Evolutionary conservation across 2,113 vertebrate genomes (phyloP).

Genomic region (Podarcis raffonei): DNA sequence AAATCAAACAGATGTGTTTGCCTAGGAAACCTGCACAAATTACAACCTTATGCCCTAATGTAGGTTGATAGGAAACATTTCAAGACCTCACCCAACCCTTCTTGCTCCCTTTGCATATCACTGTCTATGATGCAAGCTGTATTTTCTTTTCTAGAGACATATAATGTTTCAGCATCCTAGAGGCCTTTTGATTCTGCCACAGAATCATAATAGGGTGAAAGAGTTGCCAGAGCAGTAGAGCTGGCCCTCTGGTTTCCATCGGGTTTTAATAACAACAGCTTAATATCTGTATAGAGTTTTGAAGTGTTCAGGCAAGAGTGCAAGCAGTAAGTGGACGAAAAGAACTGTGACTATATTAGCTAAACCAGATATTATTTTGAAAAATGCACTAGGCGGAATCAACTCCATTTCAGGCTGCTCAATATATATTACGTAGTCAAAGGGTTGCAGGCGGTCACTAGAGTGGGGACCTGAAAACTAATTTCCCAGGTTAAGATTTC

Average conservation of each 20-base stretch:
- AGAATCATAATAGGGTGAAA: neutral
- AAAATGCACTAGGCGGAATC: neutral
- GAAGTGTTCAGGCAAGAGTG: neutral
- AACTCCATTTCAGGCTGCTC: neutral
- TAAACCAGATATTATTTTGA: neutral
- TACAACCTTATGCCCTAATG: neutral
- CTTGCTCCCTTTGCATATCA: neutral
- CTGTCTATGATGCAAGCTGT: neutral
- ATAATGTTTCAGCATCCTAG: neutral
- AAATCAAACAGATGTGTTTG: neutral
- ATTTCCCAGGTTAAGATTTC: neutral
- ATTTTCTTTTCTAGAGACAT: neutral
- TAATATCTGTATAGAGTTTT: neutral
- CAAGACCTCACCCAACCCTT: neutral
- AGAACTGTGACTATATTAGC: neutral
- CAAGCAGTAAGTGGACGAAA: neutral
- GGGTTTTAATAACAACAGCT: neutral
- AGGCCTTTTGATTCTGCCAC: too few species aligned
- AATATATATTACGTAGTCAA: neutral
- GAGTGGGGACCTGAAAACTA: slow-evolving; percentile 9
- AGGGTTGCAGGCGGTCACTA: neutral
- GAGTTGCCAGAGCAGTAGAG: neutral
- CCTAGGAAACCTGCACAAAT: neutral
- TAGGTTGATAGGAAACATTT: neutral
- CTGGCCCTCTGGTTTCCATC: neutral